Evolutionary conservation across 2,797 vertebrate species (phyloP), one percentile per base, ranked within the genome.

Genomic region (Mycteria americana): DNA sequence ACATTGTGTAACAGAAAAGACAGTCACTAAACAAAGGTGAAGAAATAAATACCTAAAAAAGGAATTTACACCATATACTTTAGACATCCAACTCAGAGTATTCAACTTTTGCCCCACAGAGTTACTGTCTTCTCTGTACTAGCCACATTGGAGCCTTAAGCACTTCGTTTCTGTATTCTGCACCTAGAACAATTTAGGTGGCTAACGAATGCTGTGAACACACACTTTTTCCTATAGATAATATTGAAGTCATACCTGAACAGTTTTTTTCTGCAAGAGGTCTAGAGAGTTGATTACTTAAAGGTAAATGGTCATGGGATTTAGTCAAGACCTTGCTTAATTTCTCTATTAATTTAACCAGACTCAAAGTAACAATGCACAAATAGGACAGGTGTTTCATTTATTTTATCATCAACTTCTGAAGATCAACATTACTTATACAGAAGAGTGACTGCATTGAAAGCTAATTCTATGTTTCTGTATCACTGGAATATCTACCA

Each of bases 261-360:
- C 3, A 4, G 1, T 14, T 18, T 59, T 85, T 64, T 91, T 56
- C 57, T 77, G 23, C 37, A 72, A 68, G 22, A 77, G 23, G 51
- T 25, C 10, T 81, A 60, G 31, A 67, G 21, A 68, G 12, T 9
- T 35, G 8, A 53, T 65, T 87, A 69, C 11, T 65, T 56, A 64
- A 89, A 63, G 7, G 31, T 25, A 67, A 76, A 85, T 0, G 0
- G 19, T 17, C 24, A 45, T 0, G 0, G 11, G 13, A 86, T 59
- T 76, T 57, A 78, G 7, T 46, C 4, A 88, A 83, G 31, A 64
- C 10, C 22, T 80, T 88, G 16, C 24, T 82, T 93, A 45, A 86
- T 67, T 62, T 75, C 22, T 59, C 35, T 78, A 8, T 35, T 70
- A 54, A 80, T 86, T 68, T 74, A 86, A 85, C 13, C 19, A 70